These are phyloP conservation scores for Cataglyphis livida DNA, from an alignment of 2,888 invertebrate genomes.

Conservation along the genomic window DNA sequence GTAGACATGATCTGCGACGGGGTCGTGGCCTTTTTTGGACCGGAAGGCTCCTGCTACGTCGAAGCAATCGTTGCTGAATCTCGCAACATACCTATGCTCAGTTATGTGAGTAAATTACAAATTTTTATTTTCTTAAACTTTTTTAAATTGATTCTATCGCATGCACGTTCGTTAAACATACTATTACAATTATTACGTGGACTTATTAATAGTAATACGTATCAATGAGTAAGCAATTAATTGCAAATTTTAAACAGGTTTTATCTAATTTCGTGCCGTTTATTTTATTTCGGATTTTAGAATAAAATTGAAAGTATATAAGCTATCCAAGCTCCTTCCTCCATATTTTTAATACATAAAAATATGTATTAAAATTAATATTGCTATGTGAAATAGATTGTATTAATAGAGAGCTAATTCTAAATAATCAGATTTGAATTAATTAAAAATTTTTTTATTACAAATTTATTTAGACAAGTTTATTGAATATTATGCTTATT, in stretches of 20 bases:
- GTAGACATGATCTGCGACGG: constrained; percentile 97
- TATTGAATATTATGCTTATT: neutral
- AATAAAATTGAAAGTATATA: neutral
- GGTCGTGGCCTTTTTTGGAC: constrained; percentile 97
- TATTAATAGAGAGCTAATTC: neutral
- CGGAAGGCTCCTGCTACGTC: constrained; percentile 97
- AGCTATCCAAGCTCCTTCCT: neutral
- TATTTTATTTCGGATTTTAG: neutral
- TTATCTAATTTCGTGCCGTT: neutral
- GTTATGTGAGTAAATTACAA: constrained; percentile 92
- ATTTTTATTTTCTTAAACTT: neutral
- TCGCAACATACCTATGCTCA: constrained; percentile 98
- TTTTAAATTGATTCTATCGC: neutral
- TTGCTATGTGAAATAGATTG: neutral
- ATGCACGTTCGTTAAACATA: neutral
- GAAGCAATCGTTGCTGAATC: constrained; percentile 98
- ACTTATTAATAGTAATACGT: constrained; percentile 23
- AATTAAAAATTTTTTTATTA: neutral
- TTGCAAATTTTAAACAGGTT: neutral
- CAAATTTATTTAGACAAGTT: neutral
- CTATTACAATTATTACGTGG: neutral
- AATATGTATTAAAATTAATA: neutral
- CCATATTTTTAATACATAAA: neutral
- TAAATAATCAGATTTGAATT: neutral
- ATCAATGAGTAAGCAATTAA: neutral